Evolutionary conservation across 2,113 vertebrate species (phyloP).

Genomic region (Struthidea cinerea): DNA sequence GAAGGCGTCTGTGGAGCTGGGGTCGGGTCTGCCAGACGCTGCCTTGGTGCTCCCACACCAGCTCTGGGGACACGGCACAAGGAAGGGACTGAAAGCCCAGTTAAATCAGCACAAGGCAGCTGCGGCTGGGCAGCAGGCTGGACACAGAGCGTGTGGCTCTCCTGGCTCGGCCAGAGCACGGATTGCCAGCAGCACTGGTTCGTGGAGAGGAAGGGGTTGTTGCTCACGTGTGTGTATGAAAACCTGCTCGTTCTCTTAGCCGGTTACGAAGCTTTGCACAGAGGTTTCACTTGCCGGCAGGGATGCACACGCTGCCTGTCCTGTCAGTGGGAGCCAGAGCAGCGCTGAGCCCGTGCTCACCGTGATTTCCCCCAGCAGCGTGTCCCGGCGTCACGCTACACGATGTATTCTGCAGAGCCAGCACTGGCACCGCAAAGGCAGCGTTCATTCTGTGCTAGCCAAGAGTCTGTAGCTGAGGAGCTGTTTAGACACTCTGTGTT

Average conservation of each 20-base stretch:
- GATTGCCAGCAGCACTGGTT: neutral
- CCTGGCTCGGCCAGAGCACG: neutral
- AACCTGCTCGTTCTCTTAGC: neutral
- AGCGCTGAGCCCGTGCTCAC: neutral
- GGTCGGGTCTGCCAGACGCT: neutral
- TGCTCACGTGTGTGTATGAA: neutral
- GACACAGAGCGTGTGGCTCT: neutral
- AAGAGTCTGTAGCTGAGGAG: accelerated
- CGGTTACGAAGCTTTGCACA: neutral
- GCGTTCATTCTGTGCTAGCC: neutral
- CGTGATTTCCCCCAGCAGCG: neutral
- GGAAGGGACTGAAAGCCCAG: too few species aligned
- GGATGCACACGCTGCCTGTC: neutral
- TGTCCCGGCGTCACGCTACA: neutral
- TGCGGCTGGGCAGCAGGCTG: neutral
- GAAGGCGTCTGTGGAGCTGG: neutral
- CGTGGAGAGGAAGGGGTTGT: neutral
- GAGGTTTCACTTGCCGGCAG: neutral
- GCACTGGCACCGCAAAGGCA: neutral
- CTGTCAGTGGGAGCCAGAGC: neutral
- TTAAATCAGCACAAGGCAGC: accelerated
- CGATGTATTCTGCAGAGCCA: neutral
- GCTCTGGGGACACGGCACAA: neutral
- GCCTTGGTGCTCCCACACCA: neutral
- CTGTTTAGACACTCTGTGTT: too few species aligned